These are phyloP conservation scores for Anabacerthia variegaticeps DNA, from an alignment of 2,797 vertebrate genomes.

Conservation along the genomic window DNA sequence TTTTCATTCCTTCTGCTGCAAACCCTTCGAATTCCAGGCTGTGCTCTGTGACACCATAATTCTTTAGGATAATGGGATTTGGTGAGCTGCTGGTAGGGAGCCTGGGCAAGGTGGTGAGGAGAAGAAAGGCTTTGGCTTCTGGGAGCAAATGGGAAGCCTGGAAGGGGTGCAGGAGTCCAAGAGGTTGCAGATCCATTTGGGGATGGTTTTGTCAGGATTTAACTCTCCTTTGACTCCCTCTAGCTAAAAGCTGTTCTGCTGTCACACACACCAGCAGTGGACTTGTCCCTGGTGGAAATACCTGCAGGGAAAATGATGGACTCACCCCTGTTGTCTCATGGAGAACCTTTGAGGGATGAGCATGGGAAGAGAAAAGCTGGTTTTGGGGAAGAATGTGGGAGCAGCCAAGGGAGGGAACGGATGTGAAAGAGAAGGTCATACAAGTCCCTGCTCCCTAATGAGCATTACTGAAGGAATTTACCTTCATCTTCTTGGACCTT, in stretches of 20 bases:
- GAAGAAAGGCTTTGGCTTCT: not conserved
- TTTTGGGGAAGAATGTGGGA: not conserved
- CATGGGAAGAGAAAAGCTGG: not conserved
- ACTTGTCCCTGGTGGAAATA: not conserved
- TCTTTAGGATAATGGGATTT: not conserved
- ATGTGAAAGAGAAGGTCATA: not conserved
- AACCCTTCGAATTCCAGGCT: not conserved
- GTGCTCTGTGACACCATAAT: not conserved
- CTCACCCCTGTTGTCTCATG: not conserved
- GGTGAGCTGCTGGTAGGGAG: not conserved
- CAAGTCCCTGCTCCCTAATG: not conserved
- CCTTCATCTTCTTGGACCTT: not conserved
- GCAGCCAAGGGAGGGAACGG: not conserved
- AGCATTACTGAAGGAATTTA: not conserved
- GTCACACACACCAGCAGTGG: not conserved
- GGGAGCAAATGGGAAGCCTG: not conserved
- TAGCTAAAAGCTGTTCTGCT: not conserved
- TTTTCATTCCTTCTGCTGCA: not conserved
- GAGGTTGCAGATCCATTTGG: rapidly evolving
- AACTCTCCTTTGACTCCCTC: not conserved
- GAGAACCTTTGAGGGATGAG: not conserved
- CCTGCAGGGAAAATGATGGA: not conserved
- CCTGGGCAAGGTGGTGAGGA: not conserved
- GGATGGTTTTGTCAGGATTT: not conserved
- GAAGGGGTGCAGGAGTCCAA: not conserved